Evolutionary conservation across 2,113 vertebrate genomes (phyloP).

Genomic region (Hippolais icterina): DNA sequence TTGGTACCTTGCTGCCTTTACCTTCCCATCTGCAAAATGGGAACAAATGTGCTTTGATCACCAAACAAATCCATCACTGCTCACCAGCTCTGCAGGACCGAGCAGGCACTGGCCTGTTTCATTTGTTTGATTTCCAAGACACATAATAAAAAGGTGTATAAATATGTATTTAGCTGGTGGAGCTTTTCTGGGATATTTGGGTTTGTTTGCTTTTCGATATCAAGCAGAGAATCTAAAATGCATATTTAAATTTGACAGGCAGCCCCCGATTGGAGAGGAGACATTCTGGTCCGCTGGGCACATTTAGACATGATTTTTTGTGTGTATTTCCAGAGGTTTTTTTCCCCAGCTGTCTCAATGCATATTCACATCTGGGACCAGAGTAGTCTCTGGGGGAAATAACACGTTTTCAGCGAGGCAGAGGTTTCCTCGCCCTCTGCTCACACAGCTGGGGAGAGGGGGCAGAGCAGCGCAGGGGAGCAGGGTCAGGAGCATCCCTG

Average conservation of each 20-base stretch:
- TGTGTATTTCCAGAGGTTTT: not conserved
- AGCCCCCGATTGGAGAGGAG: conserved; percentile 38
- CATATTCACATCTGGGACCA: conserved; percentile 58
- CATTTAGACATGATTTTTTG: conserved; percentile 49
- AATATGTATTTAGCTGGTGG: conserved; percentile 65
- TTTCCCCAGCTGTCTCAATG: conserved; percentile 54
- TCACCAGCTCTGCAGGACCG: not conserved
- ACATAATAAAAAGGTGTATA: conserved; percentile 30
- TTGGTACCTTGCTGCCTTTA: not conserved
- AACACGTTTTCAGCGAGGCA: not conserved
- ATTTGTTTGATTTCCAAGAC: conserved; percentile 6
- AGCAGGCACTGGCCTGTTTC: not conserved
- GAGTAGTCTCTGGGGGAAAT: conserved; percentile 36
- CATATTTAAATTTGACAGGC: conserved; percentile 73
- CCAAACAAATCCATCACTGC: not conserved
- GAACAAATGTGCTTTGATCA: not conserved
- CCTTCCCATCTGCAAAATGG: not conserved
- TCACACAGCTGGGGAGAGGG: not conserved
- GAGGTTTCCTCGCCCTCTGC: not conserved
- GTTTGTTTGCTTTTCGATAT: conserved; percentile 48
- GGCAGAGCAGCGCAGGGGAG: not conserved
- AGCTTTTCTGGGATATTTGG: conserved; percentile 56
- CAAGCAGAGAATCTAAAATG: conserved; percentile 61
- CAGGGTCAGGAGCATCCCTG: not conserved
- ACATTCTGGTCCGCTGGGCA: conserved; percentile 61